Base-by-base conservation (phyloP, 2,888 invertebrate genomes). In the Mesoligia furuncula region DNA sequence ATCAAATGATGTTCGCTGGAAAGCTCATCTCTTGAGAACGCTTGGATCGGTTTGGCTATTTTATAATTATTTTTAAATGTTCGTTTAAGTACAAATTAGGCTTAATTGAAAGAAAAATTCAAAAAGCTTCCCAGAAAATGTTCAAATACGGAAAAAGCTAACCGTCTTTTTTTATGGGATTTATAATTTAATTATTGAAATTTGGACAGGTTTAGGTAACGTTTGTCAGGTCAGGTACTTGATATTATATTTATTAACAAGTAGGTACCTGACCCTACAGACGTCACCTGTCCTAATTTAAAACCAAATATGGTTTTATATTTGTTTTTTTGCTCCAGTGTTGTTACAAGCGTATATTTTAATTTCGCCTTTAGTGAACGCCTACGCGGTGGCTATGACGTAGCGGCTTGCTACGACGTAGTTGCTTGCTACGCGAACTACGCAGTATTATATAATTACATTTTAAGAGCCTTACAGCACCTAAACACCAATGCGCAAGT, bases 61-160 rank as follows among this genome's bases (percentile, higher is more conserved):
- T 39, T 39, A 8, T 57, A 42, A 42, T 42, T 42, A 5, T 4
- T 39, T 39, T 64, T 1, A 2, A 27, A 27, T 59, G 8, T 59
- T 59, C 59, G 7, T 59, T 15, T 27, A 15, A 59, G 8, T 27
- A 1, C 1, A 13, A n/a, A n/a, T n/a, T 7, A 27, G 8, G 15
- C 7, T 15, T 64, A 0, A 15, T 39, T 0, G 15, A n/a, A 39
- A 39, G 4, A 9, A 4, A 6, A 4, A 5, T n/a, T n/a, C 5
- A 9, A 13, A n/a, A 57, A 57, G n/a, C 6, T 17, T 15, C 39
- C 24, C 2, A 7, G 24, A 7, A 36, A 13, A 24, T 64, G 1
- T 39, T 39, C 39, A 39, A 24, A 65, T 65, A 39, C n/a, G 39
- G 65, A 9, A 65, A 17, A n/a, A 39, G 17, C n/a, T 39, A 8